Base-by-base conservation (phyloP, 1,140 invertebrate genomes). In the Scaptomyza montana region DNA sequence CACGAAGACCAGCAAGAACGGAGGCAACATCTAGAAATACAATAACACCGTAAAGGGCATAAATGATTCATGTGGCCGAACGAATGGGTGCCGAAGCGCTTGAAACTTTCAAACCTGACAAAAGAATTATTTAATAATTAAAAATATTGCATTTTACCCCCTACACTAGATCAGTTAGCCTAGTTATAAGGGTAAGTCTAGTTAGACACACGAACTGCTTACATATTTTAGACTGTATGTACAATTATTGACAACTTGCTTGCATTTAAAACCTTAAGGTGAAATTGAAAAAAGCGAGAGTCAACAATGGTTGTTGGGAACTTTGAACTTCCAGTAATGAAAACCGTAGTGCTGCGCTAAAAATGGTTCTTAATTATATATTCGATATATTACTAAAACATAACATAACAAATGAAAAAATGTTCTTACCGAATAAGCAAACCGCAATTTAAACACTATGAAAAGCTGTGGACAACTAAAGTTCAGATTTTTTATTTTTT, bases 41-140 rank as follows among this genome's bases (percentile, higher is more conserved):
- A 49, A 64, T 43, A 59, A 70, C 50, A 51, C 47, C 10, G 62
- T 63, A 43, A 70, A 77, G 66, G 75, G 50, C 81, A 86, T 87
- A 61, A 80, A 87, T 75, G 56, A 76, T 86, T 82, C 78, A 82
- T 87, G 57, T 59, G 67, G 56, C 50, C 56, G 65, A 82, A 71
- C 60, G 65, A 72, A 74, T 67, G 67, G 64, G 62, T 43, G 80
- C 47, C 74, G 63, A 59, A 45, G 61, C 63, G 33, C 49, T 63
- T 39, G 39, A 57, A 63, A 69, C 46, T 69, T 69, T 45, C 51
- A 46, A 65, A 25, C 53, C 16, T n/a, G 10, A 25, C 54, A 36
- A 69, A 51, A 64, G 53, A 75, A 64, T 78, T 73, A 60, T 21
- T 86, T 50, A 87, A 87, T 86, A 81, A 78, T 85, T 86, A 55